Percentiles rank a stretch among this genome's conserved stretches.
phyloP scores from a whole-genome alignment of 2,113 vertebrate genomes.

The Miniopterus natalensis region DNA sequence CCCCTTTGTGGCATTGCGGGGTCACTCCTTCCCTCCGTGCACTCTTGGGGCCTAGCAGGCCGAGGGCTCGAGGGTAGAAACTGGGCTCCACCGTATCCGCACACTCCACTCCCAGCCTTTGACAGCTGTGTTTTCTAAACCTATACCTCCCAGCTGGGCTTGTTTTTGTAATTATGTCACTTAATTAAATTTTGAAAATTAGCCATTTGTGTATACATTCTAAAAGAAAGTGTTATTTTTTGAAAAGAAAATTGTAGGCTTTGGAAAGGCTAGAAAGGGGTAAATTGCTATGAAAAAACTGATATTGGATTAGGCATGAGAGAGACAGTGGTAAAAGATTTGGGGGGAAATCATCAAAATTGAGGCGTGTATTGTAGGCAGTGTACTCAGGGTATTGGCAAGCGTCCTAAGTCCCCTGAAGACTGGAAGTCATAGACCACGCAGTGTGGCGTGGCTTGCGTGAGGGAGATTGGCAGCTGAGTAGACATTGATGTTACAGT shows the following conservation, averaged over 20 bases:
- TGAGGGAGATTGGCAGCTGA: neutral
- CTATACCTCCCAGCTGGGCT: neutral
- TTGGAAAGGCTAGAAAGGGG: neutral
- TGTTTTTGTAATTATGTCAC: neutral
- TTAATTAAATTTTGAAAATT: neutral
- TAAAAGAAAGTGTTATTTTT: neutral
- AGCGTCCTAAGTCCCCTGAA: neutral
- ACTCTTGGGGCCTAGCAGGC: too few species aligned
- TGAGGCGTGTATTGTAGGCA: neutral
- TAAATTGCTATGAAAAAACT: neutral
- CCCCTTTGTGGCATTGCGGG: too few species aligned
- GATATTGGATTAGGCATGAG: neutral
- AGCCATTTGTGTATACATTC: neutral
- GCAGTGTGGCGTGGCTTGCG: too few species aligned
- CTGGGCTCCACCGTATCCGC: neutral
- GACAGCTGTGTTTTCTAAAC: neutral
- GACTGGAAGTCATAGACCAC: neutral
- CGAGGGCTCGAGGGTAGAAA: too few species aligned
- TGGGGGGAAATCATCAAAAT: neutral
- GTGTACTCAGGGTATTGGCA: neutral
- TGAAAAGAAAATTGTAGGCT: neutral
- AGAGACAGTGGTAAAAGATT: neutral
- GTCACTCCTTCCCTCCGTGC: too few species aligned
- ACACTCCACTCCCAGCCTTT: accelerated
- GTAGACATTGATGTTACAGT: neutral